Evolutionary conservation across 1,140 invertebrate genomes (phyloP).

Genomic region (Theocolax elegans): DNA sequence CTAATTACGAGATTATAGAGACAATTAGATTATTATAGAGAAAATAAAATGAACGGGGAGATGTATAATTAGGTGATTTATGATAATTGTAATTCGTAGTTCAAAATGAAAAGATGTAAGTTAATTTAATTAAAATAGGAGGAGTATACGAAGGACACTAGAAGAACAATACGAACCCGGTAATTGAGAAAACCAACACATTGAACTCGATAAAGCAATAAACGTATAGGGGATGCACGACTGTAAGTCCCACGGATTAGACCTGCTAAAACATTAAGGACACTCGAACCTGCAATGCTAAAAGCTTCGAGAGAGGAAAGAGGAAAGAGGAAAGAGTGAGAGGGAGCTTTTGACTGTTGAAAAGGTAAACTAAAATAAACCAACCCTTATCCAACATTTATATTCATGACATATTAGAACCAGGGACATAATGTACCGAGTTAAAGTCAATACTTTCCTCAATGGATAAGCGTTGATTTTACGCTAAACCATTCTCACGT

Average conservation of each 20-base stretch:
- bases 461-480: neutral
- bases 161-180: conserved; percentile 15
- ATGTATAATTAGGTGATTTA: too few species aligned
- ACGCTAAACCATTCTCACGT: too few species aligned
- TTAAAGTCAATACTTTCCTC: neutral
- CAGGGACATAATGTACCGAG: neutral
- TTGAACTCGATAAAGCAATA: conserved; percentile 38
- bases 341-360: conserved; percentile 12
- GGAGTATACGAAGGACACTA: neutral
- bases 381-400: conserved; percentile 10
- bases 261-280: conserved; percentile 34
- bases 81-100: conserved; percentile 9
- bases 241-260: conserved; percentile 34
- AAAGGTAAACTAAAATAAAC: conserved; percentile 30
- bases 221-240: conserved; percentile 10
- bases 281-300: conserved; percentile 19
- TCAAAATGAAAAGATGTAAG: conserved; percentile 18
- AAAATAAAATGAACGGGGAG: too few species aligned
- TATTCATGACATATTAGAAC: conserved; percentile 28
- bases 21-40: too few species aligned
- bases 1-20: neutral
- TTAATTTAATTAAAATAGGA: conserved; percentile 23
- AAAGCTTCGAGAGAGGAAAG: conserved; percentile 15
- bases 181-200: conserved; percentile 39
- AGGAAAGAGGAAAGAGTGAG: neutral